phyloP scores from a whole-genome alignment of 2,797 vertebrate species.

The Spinus olivaceus region DNA sequence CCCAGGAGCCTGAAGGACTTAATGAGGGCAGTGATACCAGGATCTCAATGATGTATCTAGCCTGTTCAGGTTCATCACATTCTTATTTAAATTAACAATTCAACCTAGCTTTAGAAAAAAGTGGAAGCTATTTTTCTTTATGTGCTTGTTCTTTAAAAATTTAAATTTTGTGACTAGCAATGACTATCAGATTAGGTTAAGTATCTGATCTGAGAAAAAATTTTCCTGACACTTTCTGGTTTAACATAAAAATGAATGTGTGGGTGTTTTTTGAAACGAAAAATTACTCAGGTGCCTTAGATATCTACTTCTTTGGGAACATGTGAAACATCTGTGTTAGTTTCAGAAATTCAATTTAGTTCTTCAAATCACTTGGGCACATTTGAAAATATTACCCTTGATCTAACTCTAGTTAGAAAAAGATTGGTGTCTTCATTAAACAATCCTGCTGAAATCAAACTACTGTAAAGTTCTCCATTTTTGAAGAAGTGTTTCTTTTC shows the following conservation, averaged over 20 bases:
- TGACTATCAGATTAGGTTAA: neutral
- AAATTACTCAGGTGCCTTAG: neutral
- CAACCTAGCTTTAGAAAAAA: neutral
- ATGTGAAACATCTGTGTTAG: neutral
- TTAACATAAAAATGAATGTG: neutral
- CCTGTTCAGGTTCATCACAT: neutral
- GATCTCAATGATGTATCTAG: neutral
- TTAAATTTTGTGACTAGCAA: neutral
- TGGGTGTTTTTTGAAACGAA: neutral
- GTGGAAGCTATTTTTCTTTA: neutral
- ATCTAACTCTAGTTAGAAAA: neutral
- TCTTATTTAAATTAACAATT: neutral
- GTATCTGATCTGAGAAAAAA: neutral
- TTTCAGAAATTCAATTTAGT: neutral
- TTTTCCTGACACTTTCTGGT: neutral
- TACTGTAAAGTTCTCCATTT: neutral
- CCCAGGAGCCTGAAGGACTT: neutral
- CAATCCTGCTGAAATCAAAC: neutral
- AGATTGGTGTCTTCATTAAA: neutral
- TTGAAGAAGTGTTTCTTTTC: neutral
- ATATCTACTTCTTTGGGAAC: neutral
- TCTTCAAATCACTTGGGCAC: neutral
- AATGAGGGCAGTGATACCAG: neutral
- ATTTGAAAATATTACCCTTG: neutral
- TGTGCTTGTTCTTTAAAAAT: neutral